phyloP scores from a whole-genome alignment of 2,797 vertebrate genomes.

The Scolopax bukidnonensis region DNA sequence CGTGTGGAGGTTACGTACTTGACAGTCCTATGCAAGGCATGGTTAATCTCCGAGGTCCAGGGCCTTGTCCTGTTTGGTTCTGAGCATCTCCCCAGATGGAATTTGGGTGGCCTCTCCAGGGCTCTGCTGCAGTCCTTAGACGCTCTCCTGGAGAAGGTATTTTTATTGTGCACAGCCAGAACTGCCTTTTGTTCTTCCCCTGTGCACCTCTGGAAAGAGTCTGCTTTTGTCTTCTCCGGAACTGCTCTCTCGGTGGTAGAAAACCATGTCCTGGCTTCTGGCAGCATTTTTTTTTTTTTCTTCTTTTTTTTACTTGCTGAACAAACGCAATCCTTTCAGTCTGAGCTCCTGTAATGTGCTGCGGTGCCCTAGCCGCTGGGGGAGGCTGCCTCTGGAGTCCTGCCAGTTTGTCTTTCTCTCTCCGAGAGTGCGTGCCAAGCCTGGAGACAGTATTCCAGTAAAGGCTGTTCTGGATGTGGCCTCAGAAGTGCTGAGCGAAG shows the following conservation, averaged over 20 bases:
- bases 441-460: background rate
- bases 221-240: background rate
- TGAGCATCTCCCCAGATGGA: background rate
- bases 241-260: background rate
- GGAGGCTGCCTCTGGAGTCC: background rate
- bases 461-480: background rate
- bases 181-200: background rate
- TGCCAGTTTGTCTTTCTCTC: background rate
- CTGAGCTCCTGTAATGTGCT: background rate
- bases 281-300: background rate
- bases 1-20: accelerated
- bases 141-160: background rate
- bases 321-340: background rate
- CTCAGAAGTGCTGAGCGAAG: background rate
- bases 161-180: background rate
- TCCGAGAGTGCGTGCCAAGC: background rate
- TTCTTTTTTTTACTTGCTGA: background rate
- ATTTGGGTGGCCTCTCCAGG: background rate
- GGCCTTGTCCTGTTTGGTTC: background rate
- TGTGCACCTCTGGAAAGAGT: background rate
- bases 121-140: background rate
- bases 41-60: background rate
- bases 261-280: background rate
- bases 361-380: background rate
- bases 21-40: background rate